Percentiles rank a stretch among this genome's conserved stretches.
phyloP scores from a whole-genome alignment of 2,888 invertebrate species.

The Platycnemis pennipes region DNA sequence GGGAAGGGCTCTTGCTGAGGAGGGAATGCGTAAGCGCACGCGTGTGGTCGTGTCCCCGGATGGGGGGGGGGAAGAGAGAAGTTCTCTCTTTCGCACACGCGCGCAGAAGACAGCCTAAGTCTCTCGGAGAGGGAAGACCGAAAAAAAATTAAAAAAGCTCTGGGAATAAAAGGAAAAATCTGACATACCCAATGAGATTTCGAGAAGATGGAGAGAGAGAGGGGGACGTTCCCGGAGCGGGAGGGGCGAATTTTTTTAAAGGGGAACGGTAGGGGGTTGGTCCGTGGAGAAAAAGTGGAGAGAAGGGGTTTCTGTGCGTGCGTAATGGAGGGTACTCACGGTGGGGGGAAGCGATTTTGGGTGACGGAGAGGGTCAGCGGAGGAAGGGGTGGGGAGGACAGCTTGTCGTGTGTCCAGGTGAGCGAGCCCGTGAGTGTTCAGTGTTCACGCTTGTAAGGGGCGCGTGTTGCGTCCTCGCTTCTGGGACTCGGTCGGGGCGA shows the following conservation, averaged over 20 bases:
- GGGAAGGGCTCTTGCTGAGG: background rate
- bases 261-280: background rate
- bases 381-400: background rate
- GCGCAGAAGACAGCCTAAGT: too few relatives aligned
- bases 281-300: background rate
- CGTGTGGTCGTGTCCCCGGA: background rate
- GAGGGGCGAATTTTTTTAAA: background rate
- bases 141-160: background rate
- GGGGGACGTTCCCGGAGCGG: background rate
- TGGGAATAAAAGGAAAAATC: background rate
- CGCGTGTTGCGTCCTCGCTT: background rate
- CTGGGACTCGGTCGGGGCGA: too few relatives aligned
- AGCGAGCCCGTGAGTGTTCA: background rate
- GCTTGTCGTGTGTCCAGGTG: constrained; percentile 10
- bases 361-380: background rate
- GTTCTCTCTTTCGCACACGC: too few relatives aligned
- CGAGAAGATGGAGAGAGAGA: background rate
- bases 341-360: background rate
- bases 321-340: background rate
- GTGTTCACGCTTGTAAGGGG: background rate
- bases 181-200: too few relatives aligned
- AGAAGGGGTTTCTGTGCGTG: background rate
- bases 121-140: too few relatives aligned
- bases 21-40: background rate
- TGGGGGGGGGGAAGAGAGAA: too few relatives aligned